These are phyloP conservation scores for Drosophila auraria DNA, from an alignment of 1,140 invertebrate genomes.

Conservation along the genomic window DNA sequence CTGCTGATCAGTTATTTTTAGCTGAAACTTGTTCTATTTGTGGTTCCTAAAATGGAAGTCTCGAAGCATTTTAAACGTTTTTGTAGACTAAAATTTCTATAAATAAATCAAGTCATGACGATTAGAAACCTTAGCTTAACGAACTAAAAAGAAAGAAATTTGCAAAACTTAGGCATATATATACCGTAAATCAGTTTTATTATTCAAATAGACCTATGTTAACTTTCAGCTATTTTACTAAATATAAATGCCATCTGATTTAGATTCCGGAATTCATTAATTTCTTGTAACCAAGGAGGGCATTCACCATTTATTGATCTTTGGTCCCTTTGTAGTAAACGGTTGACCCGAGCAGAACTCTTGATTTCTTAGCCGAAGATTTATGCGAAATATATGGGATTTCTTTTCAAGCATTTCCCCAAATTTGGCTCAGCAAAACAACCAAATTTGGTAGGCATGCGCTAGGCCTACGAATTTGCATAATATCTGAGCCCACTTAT, in stretches of 20 bases:
- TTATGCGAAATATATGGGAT: slow-evolving; percentile 31
- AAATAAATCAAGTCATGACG: not conserved
- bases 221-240: not conserved
- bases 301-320: not conserved
- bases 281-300: not conserved
- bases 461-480: slow-evolving; percentile 41
- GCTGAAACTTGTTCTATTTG: not conserved
- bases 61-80: not conserved
- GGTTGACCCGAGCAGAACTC: not conserved
- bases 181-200: slow-evolving; percentile 13
- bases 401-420: slow-evolving; percentile 27
- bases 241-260: slow-evolving; percentile 5
- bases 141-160: not conserved
- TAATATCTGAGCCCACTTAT: slow-evolving; percentile 17
- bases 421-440: slow-evolving; percentile 20
- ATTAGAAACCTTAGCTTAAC: not conserved
- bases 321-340: not conserved
- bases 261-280: not conserved
- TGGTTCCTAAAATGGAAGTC: not conserved
- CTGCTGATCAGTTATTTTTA: not conserved
- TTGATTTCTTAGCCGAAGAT: slow-evolving; percentile 15
- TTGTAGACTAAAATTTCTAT: not conserved
- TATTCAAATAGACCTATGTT: slow-evolving; percentile 3
- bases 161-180: not conserved
- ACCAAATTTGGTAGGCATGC: not conserved